Evolutionary conservation across 1,140 invertebrate species (phyloP), one percentile per base, ranked within the genome.

Genomic region (Maconellicoccus hirsutus): DNA sequence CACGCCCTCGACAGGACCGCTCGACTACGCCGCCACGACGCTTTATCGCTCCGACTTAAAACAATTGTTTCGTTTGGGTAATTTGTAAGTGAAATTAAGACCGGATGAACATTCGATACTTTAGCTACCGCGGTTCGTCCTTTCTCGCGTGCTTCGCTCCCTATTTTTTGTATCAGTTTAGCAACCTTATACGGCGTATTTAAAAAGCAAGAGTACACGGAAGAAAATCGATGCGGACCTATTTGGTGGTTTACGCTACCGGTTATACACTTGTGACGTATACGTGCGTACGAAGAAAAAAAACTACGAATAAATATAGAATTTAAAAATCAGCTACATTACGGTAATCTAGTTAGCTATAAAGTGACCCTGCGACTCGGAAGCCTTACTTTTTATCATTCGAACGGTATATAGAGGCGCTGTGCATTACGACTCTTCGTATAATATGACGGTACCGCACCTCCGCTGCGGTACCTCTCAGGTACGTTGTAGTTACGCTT

Each of bases 331-430:
- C 42, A 52, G 42, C 42, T 52, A 52, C 42, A 16, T 52, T 19
- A 52, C 42, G 12, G n/a, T 52, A 52, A 52, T 52, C 42, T 52
- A 52, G 42, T 52, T 52, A 52, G 42, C 42, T 33, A 3, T 52
- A 52, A 52, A 52, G 42, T 52, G 42, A 52, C 42, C 42, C 42
- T 52, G 42, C 42, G 42, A 52, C 42, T 52, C n/a, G 42, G 42
- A 52, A 52, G 42, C 42, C 42, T 52, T 52, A 52, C 42, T 52
- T 52, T 52, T 52, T 19, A 52, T 52, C 42, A 52, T 52, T 52
- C 42, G 42, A 52, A 33, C 29, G 29, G 29, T 33, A 33, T 33
- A 33, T 33, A 33, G 29, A 12, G 4, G 29, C 29, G 3, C 29
- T 33, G 12, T 33, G 29, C 29, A 33, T 33, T 33, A 33, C 4